Percentiles rank a stretch among this genome's conserved stretches.
phyloP scores from a whole-genome alignment of 2,113 vertebrate genomes.

The Athene noctua region DNA sequence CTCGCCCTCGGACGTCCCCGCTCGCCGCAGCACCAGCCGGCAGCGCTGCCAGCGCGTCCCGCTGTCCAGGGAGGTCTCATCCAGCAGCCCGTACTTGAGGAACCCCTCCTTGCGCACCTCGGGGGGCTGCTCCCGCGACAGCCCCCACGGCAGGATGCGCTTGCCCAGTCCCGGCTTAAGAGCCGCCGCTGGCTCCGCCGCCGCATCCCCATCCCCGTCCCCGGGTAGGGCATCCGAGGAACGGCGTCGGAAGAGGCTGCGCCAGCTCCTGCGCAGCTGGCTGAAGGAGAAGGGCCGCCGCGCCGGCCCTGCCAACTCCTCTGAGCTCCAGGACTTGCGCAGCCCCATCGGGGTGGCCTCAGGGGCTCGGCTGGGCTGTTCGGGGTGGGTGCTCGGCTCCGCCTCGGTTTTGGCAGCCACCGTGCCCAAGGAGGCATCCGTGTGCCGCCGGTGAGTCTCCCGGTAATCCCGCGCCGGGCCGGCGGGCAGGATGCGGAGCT shows the following conservation, averaged over 20 bases:
- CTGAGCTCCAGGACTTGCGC: constrained; percentile 80
- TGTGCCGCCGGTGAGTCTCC: constrained; percentile 74
- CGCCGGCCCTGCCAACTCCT: constrained; percentile 72
- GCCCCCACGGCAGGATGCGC: constrained; percentile 77
- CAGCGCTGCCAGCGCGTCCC: constrained; percentile 89
- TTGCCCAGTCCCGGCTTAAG: constrained; percentile 60
- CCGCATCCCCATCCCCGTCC: constrained; percentile 19
- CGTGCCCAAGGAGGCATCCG: constrained; percentile 55
- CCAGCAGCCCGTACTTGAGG: constrained; percentile 88
- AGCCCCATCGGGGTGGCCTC: constrained; percentile 30
- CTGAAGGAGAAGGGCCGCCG: constrained; percentile 81
- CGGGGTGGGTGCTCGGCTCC: constrained; percentile 44
- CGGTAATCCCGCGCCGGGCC: constrained; percentile 87
- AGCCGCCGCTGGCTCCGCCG: background rate
- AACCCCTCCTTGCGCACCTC: constrained; percentile 84
- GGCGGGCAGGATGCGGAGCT: constrained; percentile 71
- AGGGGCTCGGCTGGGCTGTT: constrained; percentile 54
- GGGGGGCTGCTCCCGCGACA: constrained; percentile 69
- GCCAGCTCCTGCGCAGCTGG: constrained; percentile 82
- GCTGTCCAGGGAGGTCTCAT: constrained; percentile 88
- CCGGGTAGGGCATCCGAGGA: constrained; percentile 64
- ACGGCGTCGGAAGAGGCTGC: constrained; percentile 81
- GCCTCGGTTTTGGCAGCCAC: constrained; percentile 66
- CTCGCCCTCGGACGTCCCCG: constrained; percentile 41
- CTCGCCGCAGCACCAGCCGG: constrained; percentile 85